Percentiles rank a stretch among this genome's conserved stretches.
Conservation (phyloP, 2,888 invertebrate species). For the Morpho deidamia region DNA sequence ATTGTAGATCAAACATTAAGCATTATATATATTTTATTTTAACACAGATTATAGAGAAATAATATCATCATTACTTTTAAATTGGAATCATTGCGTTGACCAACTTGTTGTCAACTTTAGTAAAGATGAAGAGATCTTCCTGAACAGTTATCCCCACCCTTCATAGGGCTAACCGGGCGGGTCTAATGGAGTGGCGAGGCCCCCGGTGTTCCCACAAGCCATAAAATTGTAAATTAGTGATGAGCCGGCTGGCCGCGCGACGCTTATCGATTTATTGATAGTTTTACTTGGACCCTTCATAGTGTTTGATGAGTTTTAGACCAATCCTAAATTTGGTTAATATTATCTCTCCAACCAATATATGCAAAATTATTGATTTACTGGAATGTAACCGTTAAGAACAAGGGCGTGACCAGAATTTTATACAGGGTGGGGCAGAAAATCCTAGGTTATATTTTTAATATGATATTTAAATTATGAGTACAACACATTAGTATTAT, state of each 20-base stretch:
- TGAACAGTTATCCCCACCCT: slow-evolving; percentile 41
- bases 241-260: slow-evolving; percentile 63
- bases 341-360: slow-evolving; percentile 3
- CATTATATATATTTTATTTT: no score
- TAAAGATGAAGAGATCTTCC: slow-evolving; percentile 16
- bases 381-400: no score
- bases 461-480: no score
- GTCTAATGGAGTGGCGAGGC: slow-evolving; percentile 65
- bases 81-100: no score
- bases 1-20: no score
- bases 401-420: no score
- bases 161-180: slow-evolving; percentile 57
- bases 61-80: no score
- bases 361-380: no score
- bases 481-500: no score
- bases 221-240: slow-evolving; percentile 79
- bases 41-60: no score
- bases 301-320: slow-evolving; percentile 26
- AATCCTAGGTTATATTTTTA: no score
- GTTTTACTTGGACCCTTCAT: slow-evolving; percentile 44
- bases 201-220: slow-evolving; percentile 63
- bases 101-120: not conserved
- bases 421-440: no score
- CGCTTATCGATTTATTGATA: slow-evolving; percentile 74
- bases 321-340: slow-evolving; percentile 6